Conservation (phyloP, 2,797 vertebrate genomes). For the Holocentrus rufus region DNA sequence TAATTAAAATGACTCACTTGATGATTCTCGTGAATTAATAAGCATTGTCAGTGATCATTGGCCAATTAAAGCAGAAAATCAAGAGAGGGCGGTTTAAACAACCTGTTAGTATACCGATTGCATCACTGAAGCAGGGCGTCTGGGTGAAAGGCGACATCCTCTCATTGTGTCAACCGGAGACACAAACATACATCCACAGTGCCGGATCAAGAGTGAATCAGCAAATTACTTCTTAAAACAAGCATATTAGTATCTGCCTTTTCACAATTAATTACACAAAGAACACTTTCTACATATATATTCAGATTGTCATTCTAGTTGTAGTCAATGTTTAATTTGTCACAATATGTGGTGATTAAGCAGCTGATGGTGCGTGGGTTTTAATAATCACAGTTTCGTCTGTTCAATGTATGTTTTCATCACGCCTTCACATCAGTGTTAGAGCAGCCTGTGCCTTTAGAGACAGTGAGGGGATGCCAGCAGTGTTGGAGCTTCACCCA, state of each 20-base stretch:
- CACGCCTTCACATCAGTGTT: constrained; percentile 15
- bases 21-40: background rate
- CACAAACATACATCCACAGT: too few relatives aligned
- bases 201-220: too few relatives aligned
- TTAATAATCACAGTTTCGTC: constrained; percentile 45
- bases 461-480: constrained; percentile 2
- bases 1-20: background rate
- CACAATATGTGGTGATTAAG: constrained; percentile 9
- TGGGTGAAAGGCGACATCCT: background rate
- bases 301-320: background rate
- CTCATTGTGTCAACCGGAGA: too few relatives aligned
- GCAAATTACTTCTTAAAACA: too few relatives aligned
- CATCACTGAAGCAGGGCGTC: background rate
- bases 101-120: background rate
- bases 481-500: background rate
- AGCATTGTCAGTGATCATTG: too few relatives aligned
- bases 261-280: background rate
- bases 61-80: background rate
- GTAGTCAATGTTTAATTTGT: background rate
- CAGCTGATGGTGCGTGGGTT: constrained; percentile 47
- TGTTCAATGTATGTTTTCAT: constrained; percentile 23
- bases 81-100: background rate
- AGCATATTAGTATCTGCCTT: too few relatives aligned
- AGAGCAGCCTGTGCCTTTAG: constrained; percentile 42
- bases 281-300: background rate